A percentile compares a stretch with the other conserved stretches of the same genome.
Evolutionary conservation across 1,140 invertebrate species (phyloP).

Genomic region (Leptopilina clavipes): DNA sequence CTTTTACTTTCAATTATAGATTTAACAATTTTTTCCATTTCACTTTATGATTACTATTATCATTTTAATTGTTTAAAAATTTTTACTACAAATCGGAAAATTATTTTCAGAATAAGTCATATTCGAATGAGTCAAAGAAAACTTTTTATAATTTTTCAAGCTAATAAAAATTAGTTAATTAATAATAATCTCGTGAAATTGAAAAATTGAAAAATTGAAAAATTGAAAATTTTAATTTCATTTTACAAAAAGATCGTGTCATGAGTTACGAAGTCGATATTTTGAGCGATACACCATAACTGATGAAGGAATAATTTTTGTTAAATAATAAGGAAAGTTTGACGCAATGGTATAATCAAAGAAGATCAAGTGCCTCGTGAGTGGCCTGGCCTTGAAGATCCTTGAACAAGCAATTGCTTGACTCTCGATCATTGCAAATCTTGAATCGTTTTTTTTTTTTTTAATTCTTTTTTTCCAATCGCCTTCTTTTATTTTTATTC

Average conservation of each 20-base stretch:
- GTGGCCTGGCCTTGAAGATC: slow-evolving; percentile 30
- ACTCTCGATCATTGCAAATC: slow-evolving; percentile 6
- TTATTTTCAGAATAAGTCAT: too few relatives aligned
- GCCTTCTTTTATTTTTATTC: slow-evolving; percentile 4
- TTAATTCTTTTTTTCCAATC: neutral
- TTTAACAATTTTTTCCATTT: too few relatives aligned
- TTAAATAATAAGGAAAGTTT: slow-evolving; percentile 33
- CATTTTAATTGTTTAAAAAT: too few relatives aligned
- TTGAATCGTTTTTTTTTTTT: slow-evolving; percentile 12
- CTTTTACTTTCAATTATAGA: neutral
- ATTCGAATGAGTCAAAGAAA: too few relatives aligned
- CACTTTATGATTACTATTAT: too few relatives aligned
- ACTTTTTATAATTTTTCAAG: too few relatives aligned
- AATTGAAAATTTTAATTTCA: too few relatives aligned
- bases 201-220: too few relatives aligned
- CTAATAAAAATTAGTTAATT: too few relatives aligned
- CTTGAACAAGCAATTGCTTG: neutral
- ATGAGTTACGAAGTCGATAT: neutral
- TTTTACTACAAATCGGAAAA: too few relatives aligned
- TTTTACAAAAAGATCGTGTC: neutral
- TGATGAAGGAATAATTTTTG: slow-evolving; percentile 22
- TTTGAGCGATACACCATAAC: neutral
- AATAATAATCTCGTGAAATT: too few relatives aligned
- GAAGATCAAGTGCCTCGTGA: slow-evolving; percentile 30
- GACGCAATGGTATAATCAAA: slow-evolving; percentile 28